phyloP scores from a whole-genome alignment of 2,888 invertebrate genomes.

The Merodon equestris region DNA sequence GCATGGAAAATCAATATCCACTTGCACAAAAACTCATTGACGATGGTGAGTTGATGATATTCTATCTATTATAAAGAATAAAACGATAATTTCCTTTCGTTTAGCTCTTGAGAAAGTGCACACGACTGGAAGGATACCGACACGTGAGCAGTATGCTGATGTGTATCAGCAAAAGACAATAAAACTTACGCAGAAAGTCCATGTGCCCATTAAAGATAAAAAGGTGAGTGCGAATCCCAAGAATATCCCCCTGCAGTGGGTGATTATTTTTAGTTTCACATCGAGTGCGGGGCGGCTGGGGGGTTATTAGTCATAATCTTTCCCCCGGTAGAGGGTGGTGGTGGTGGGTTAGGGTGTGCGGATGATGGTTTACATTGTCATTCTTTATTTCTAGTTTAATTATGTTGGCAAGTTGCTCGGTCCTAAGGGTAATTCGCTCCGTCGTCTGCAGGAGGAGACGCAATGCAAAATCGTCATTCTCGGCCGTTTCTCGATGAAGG shows the following conservation, averaged over 20 bases:
- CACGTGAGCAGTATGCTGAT: conserved; percentile 85
- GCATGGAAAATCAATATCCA: conserved; percentile 77
- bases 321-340: too few species aligned
- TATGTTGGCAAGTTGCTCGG: conserved; percentile 96
- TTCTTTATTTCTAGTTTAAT: conserved; percentile 86
- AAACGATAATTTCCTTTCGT: conserved; percentile 71
- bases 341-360: too few species aligned
- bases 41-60: conserved; percentile 72
- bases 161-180: conserved; percentile 83
- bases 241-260: too few species aligned
- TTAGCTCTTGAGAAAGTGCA: conserved; percentile 87
- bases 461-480: conserved; percentile 98
- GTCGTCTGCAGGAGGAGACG: conserved; percentile 94
- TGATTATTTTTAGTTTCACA: too few species aligned
- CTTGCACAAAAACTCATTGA: conserved; percentile 77
- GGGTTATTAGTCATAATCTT: too few species aligned
- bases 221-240: conserved; percentile 71
- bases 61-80: background rate
- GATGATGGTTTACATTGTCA: background rate
- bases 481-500: conserved; percentile 95
- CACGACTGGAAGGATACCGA: conserved; percentile 83
- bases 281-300: too few species aligned
- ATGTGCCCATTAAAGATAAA: conserved; percentile 79
- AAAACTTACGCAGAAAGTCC: conserved; percentile 77
- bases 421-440: conserved; percentile 95